phyloP scores from a whole-genome alignment of 2,888 invertebrate genomes.

The Icerya purchasi region DNA sequence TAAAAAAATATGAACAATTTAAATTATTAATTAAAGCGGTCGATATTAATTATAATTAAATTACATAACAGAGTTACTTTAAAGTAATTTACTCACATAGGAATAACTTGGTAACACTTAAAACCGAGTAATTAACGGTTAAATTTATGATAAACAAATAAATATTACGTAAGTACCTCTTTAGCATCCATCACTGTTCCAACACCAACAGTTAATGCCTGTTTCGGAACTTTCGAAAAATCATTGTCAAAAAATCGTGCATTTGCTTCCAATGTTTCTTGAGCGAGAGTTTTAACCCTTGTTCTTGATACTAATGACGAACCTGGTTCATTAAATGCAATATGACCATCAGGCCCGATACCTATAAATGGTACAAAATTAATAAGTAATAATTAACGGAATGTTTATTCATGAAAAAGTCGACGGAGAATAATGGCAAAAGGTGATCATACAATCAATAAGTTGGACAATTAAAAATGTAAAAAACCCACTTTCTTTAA shows the following conservation, averaged over 20 bases:
- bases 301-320: slow-evolving; percentile 89
- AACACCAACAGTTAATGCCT: slow-evolving; percentile 93
- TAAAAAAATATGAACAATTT: too few relatives aligned
- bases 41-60: too few relatives aligned
- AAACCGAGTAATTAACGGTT: too few relatives aligned
- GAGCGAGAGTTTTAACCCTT: slow-evolving; percentile 84
- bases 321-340: slow-evolving; percentile 98
- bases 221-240: slow-evolving; percentile 76
- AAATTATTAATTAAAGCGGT: too few relatives aligned
- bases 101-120: too few relatives aligned
- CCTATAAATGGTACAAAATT: slow-evolving; percentile 38
- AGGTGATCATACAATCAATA: too few relatives aligned
- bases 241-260: slow-evolving; percentile 93
- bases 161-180: too few relatives aligned
- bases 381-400: slow-evolving; percentile 1
- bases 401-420: neutral
- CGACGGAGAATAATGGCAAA: too few relatives aligned
- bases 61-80: too few relatives aligned
- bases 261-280: slow-evolving; percentile 92
- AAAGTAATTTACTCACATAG: neutral
- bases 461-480: too few relatives aligned
- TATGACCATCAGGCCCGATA: slow-evolving; percentile 98
- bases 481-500: too few relatives aligned
- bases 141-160: too few relatives aligned
- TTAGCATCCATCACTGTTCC: slow-evolving; percentile 97